Conservation (phyloP, 2,113 vertebrate genomes). For the Barbus barbus region DNA sequence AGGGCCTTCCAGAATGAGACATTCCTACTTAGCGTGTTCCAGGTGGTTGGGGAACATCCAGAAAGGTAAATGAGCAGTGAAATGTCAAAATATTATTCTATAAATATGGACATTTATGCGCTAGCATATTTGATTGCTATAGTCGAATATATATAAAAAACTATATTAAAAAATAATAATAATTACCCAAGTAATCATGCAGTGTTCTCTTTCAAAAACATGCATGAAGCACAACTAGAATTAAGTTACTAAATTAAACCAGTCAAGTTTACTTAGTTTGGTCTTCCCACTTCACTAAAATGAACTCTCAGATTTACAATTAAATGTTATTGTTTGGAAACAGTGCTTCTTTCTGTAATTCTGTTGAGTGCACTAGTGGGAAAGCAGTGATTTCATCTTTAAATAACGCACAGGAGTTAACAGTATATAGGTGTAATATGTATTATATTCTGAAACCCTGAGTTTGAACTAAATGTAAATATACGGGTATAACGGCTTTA, state of each 20-base stretch:
- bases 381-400: background rate
- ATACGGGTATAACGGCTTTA: too few relatives aligned
- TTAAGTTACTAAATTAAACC: too few relatives aligned
- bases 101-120: background rate
- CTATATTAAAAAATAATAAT: too few relatives aligned
- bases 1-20: constrained; percentile 92
- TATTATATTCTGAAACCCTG: background rate
- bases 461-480: background rate
- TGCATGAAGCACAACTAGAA: background rate
- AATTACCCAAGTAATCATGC: background rate
- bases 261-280: background rate
- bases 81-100: background rate
- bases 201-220: background rate
- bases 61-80: constrained; percentile 81
- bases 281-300: background rate
- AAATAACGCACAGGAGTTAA: background rate
- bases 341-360: background rate
- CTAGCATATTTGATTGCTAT: background rate
- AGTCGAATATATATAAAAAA: background rate
- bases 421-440: background rate
- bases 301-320: background rate
- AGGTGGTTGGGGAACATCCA: constrained; percentile 89
- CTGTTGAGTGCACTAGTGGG: background rate
- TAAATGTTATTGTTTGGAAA: background rate
- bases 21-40: constrained; percentile 93